Base-by-base conservation (phyloP, 2,797 vertebrate species). In the Diceros bicornis region DNA sequence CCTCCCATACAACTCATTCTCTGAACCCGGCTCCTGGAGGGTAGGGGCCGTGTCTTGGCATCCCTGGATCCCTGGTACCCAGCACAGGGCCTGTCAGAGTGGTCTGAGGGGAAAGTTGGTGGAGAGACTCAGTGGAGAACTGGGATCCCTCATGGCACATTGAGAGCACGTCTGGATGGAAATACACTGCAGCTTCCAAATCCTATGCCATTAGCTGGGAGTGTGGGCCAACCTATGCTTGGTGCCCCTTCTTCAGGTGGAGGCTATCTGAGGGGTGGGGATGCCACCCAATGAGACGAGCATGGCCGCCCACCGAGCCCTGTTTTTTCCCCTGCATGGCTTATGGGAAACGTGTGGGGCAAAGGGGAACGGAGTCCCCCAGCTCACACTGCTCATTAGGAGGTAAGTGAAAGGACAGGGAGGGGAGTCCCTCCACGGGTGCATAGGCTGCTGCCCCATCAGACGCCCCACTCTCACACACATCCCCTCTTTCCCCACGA, bases 181-280 rank as follows among this genome's bases (percentile, higher is more conserved):
- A 91, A 85, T 8, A 50, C 29, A 37, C 2, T 8, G 34, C 4
- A 59, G 71, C 8, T 68, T 69, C 77, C 8, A 78, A 89, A 62
- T n/a, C 3, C 89, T 66, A 0, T 2, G 47, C 85, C 20, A 13
- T 23, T 1, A 75, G 59, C 7, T 18, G 64, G 62, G 20, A 23
- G 10, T 7, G 7, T 0, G 29, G 87, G 68, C 37, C 8, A 20
- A 57, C 0, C 14, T 18, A 1, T 7, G 1, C 41, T 47, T 59
- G 20, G 10, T 32, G 72, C 71, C 57, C 90, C 66, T 74, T 57
- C 83, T 75, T 29, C 13, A 69, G 50, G 0, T 83, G 88, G 57
- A 29, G 34, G 69, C 86, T 47, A 4, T 4, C 0, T 2, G 29
- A 27, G 7, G 29, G 21, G 2, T 50, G 66, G 50, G 75, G 81